These are phyloP conservation scores for Hippopotamyrus pictus DNA, from an alignment of 2,797 vertebrate species.

Conservation along the genomic window DNA sequence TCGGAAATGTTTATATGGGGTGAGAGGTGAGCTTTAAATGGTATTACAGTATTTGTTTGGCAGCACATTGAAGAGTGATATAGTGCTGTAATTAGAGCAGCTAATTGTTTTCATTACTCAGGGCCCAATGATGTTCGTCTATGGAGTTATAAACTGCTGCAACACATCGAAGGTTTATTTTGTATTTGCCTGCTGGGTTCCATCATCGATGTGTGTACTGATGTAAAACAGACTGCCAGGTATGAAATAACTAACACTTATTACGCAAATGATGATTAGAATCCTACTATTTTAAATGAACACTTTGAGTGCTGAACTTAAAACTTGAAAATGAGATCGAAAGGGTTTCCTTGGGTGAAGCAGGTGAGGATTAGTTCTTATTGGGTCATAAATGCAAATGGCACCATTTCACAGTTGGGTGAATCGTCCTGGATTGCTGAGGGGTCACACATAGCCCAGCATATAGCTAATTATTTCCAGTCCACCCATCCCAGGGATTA, in stretches of 20 bases:
- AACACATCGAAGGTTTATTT: not conserved
- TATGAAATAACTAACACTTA: slow-evolving; percentile 29
- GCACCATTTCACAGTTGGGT: slow-evolving; percentile 60
- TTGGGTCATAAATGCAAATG: slow-evolving; percentile 20
- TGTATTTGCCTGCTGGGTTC: slow-evolving; percentile 15
- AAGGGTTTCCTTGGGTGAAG: not conserved
- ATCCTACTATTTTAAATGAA: not conserved
- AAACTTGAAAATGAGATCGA: not conserved
- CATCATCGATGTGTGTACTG: slow-evolving; percentile 13
- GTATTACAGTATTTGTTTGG: slow-evolving; percentile 30
- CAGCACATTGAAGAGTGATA: slow-evolving; percentile 54
- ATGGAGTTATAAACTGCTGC: not conserved
- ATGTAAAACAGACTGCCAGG: slow-evolving; percentile 44
- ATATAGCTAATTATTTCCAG: not conserved
- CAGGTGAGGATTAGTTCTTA: not conserved
- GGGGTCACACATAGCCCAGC: slow-evolving; percentile 59
- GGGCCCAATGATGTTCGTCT: slow-evolving; percentile 20
- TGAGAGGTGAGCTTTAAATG: not conserved
- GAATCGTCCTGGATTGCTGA: slow-evolving; percentile 51
- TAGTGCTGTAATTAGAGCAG: slow-evolving; percentile 63
- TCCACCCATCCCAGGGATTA: slow-evolving; percentile 11
- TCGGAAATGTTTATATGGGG: slow-evolving; percentile 40
- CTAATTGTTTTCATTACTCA: slow-evolving; percentile 56
- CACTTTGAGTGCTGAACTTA: not conserved
- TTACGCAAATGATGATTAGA: not conserved